These are phyloP conservation scores for Metacarcinus magister DNA, from an alignment of 2,888 invertebrate species.

Conservation along the genomic window DNA sequence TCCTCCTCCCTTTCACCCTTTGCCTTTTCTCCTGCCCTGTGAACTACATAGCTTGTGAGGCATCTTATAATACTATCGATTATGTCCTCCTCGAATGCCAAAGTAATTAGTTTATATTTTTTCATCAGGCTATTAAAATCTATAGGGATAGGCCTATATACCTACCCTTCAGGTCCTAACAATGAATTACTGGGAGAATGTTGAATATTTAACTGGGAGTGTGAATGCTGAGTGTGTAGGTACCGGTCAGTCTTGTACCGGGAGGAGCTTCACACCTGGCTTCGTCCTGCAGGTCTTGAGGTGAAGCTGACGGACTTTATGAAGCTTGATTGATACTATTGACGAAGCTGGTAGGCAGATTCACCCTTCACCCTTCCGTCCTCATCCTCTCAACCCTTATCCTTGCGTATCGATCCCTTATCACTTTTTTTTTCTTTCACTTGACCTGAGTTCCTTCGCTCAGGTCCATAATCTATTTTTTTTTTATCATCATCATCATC, in stretches of 20 bases:
- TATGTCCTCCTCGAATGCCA: constrained; percentile 56
- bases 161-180: neutral
- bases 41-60: constrained; percentile 52
- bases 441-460: constrained; percentile 19
- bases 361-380: constrained; percentile 34
- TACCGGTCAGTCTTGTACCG: neutral
- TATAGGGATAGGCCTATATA: constrained; percentile 32
- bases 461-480: neutral
- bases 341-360: neutral
- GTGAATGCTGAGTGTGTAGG: neutral
- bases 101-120: constrained; percentile 51
- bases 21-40: neutral
- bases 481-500: too few species aligned
- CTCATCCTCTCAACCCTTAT: constrained; percentile 44
- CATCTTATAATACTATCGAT: constrained; percentile 65
- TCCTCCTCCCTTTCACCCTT: neutral
- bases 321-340: constrained; percentile 2
- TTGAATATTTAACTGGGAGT: neutral
- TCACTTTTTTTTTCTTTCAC: neutral
- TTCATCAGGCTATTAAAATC: constrained; percentile 45
- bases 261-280: neutral
- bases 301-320: neutral
- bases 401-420: neutral
- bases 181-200: neutral
- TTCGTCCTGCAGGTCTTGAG: neutral